Evolutionary conservation across 2,113 vertebrate species (phyloP), one percentile per base, ranked within the genome.

Genomic region (Corapipo altera): DNA sequence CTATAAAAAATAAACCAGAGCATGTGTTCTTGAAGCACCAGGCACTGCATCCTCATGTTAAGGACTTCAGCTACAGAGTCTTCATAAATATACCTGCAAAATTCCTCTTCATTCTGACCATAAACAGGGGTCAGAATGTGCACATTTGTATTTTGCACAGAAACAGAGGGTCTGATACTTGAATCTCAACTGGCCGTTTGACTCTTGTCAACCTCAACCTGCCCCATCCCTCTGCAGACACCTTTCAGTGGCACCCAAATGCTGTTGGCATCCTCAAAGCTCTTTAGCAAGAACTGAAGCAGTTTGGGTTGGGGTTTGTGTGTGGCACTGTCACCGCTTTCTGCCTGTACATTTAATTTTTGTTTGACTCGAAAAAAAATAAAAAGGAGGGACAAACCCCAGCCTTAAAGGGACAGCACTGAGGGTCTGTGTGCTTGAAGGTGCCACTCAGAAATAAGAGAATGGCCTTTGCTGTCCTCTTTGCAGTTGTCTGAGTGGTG

Each of bases 11-110:
- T 83, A 96, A 95, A 96, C 94, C 55, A 55, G 94, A 96, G 82
- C 82, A 46, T 78, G 96, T 85, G 76, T 95, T 97, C 82, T 80
- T 84, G 82, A 97, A 98, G 95, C 94, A 97, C 96, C 95, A 97
- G n/a, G 94, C 94, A 58, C 91, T 87, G 90, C 72, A 92, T 90
- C 80, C 76, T 75, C 52, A 88, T 69, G 86, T 94, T 62, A 27
- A 95, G 83, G 44, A 80, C 94, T 96, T 96, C 11, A 76, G 71
- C 67, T 93, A 74, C 49, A 46, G 91, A 93, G 81, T 87, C 52
- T 94, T 93, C 83, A 92, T 73, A 91, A 97, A 96, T 89, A 95
- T 30, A 88, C 28, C 28, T 73, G 81, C 70, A 89, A 88, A 95
- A 96, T 89, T 89, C 77, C 87, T 65, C 76, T 51, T 76, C 14